Conservation (phyloP, 2,888 invertebrate genomes). For the Aplocera efformata region DNA sequence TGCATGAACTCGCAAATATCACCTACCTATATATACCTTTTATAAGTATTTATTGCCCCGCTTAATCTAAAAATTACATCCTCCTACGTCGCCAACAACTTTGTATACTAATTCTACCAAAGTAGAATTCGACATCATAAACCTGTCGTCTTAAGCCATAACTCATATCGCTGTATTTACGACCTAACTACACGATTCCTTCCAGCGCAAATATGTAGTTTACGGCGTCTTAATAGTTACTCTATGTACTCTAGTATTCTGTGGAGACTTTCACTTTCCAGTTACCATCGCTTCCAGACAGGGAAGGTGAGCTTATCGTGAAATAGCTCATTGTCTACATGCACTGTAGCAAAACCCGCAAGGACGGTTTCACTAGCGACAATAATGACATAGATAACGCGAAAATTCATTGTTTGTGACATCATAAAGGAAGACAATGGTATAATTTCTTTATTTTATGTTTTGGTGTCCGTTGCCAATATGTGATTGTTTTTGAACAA, state of each 20-base stretch:
- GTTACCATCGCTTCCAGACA: conserved; percentile 49
- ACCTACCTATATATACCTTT: too few relatives aligned
- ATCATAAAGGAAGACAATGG: conserved; percentile 49
- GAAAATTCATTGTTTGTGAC: conserved; percentile 43
- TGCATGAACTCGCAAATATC: too few relatives aligned
- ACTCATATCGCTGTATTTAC: background rate
- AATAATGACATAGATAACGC: conserved; percentile 39
- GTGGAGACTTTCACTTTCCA: conserved; percentile 63
- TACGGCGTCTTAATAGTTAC: conserved; percentile 5
- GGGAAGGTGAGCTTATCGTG: conserved; percentile 56
- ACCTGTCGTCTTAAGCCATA: background rate
- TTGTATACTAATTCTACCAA: background rate
- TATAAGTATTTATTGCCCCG: too few relatives aligned
- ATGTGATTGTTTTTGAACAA: conserved; percentile 25
- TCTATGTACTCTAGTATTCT: background rate
- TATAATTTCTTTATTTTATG: conserved; percentile 14
- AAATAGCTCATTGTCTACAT: conserved; percentile 60
- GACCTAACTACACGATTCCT: background rate
- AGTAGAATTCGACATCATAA: background rate
- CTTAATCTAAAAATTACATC: too few relatives aligned
- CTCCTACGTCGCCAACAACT: too few relatives aligned
- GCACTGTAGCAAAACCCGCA: conserved; percentile 47
- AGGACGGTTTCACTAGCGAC: conserved; percentile 66
- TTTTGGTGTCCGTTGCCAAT: conserved; percentile 21
- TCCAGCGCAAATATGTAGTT: conserved; percentile 1